Percentiles rank a stretch among this genome's conserved stretches.
Evolutionary conservation across 2,888 invertebrate genomes (phyloP).

Genomic region (Neoaliturus tenellus): DNA sequence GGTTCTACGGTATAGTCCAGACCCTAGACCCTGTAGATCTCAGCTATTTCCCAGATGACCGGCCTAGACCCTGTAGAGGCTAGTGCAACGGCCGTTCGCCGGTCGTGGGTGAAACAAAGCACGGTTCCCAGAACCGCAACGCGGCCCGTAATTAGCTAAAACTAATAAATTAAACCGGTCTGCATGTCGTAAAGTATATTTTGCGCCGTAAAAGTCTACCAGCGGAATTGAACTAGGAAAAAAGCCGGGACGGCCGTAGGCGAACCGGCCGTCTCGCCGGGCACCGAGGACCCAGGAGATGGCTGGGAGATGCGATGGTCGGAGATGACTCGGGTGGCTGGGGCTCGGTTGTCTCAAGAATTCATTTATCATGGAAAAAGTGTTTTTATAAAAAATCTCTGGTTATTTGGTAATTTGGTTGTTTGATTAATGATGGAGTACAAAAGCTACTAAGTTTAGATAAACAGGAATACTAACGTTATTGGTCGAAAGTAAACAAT

Average conservation of each 20-base stretch:
- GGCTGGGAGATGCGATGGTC: background rate
- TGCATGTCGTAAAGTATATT: constrained; percentile 43
- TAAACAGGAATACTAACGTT: too few species aligned
- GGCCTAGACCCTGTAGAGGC: background rate
- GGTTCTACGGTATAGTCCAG: too few species aligned
- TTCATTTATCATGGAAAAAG: too few species aligned
- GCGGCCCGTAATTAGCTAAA: constrained; percentile 31
- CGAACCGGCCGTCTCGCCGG: constrained; percentile 8
- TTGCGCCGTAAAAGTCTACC: constrained; percentile 40
- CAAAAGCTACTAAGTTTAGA: too few species aligned
- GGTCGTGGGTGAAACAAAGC: background rate
- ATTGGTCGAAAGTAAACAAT: too few species aligned
- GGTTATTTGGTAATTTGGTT: too few species aligned
- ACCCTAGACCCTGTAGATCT: too few species aligned
- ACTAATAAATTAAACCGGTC: constrained; percentile 49
- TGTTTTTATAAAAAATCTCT: too few species aligned
- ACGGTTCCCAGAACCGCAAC: constrained; percentile 29
- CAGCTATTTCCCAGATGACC: too few species aligned
- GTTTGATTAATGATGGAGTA: too few species aligned
- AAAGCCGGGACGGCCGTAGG: constrained; percentile 19
- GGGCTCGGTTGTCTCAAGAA: too few species aligned
- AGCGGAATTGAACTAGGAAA: background rate
- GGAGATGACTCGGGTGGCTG: background rate
- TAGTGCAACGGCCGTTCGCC: background rate
- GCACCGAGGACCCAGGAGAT: background rate